A percentile compares a stretch with the other conserved stretches of the same genome.
phyloP scores from a whole-genome alignment of 2,113 vertebrate species.

The Delphinus delphis region DNA sequence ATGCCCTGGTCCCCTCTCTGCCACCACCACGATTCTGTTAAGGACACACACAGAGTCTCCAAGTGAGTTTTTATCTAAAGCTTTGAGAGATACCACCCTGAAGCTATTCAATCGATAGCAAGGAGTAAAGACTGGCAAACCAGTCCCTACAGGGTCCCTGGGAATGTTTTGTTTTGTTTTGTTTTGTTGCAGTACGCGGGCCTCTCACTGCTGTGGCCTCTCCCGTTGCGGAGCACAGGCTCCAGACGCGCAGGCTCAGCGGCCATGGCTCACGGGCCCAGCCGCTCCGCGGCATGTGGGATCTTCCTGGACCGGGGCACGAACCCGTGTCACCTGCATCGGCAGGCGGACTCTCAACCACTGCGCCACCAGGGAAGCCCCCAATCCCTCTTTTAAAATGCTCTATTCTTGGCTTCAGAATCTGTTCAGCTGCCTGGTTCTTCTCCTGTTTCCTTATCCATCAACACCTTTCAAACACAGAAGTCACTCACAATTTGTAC shows the following conservation, averaged over 20 bases:
- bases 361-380: too few species aligned
- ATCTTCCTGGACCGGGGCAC: rapidly evolving
- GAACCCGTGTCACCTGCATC: rapidly evolving
- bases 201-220: too few species aligned
- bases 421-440: background rate
- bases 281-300: too few species aligned
- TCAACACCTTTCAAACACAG: background rate
- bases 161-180: background rate
- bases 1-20: background rate
- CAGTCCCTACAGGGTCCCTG: background rate
- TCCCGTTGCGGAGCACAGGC: too few species aligned
- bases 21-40: background rate
- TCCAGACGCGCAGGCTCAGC: too few species aligned
- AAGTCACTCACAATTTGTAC: background rate
- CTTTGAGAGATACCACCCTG: background rate
- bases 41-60: background rate
- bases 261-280: too few species aligned
- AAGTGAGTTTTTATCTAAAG: background rate
- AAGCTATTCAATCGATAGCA: background rate
- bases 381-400: background rate
- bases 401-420: background rate
- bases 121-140: background rate
- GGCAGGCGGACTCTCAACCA: too few species aligned
- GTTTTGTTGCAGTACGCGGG: too few species aligned
- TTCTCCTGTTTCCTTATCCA: background rate